phyloP scores from a whole-genome alignment of 1,140 invertebrate species.

The Aphis craccivora region DNA sequence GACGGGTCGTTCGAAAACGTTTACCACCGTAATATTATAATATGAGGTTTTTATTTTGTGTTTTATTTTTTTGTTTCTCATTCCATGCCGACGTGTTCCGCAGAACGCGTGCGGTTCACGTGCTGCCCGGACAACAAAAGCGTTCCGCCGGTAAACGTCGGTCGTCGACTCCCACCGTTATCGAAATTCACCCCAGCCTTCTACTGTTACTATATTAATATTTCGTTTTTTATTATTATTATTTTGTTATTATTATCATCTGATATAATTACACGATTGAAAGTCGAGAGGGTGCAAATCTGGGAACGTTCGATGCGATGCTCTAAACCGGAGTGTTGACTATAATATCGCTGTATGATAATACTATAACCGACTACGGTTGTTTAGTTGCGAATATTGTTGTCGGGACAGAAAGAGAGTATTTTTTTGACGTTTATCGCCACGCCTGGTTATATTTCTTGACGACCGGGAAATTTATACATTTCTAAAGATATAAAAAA shows the following conservation, averaged over 20 bases:
- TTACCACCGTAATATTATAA: constrained; percentile 39
- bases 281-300: constrained; percentile 39
- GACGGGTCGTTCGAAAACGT: constrained; percentile 54
- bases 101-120: constrained; percentile 52
- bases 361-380: neutral
- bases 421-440: neutral
- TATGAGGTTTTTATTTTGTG: constrained; percentile 28
- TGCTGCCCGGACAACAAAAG: constrained; percentile 41
- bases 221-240: constrained; percentile 38
- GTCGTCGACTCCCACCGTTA: constrained; percentile 47
- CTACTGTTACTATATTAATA: constrained; percentile 43
- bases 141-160: constrained; percentile 34
- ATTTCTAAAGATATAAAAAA: neutral
- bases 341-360: neutral
- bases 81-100: constrained; percentile 3
- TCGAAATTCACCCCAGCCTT: constrained; percentile 48
- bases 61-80: constrained; percentile 34
- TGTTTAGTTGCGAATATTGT: neutral
- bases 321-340: neutral
- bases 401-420: neutral
- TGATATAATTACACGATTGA: constrained; percentile 48
- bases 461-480: neutral
- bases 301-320: constrained; percentile 7
- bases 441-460: neutral
- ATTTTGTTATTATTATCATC: neutral